Conservation (phyloP, 2,113 vertebrate species). For the Tyrannus savana region DNA sequence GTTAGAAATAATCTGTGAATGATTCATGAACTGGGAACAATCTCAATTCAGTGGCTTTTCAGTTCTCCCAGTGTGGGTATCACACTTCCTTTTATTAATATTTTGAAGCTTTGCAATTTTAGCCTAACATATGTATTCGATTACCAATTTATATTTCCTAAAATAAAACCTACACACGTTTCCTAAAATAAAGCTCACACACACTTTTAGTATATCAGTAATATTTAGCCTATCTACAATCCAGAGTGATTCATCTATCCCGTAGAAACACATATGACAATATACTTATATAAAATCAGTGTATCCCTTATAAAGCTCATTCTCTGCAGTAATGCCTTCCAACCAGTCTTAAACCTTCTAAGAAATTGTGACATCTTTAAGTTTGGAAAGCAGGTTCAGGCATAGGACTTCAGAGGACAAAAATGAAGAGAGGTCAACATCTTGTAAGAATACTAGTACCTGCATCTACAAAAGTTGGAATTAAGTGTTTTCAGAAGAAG, state of each 20-base stretch:
- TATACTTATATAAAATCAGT: not conserved
- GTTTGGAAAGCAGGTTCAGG: not conserved
- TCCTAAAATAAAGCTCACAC: not conserved
- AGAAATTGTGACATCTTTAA: not conserved
- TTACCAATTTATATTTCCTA: not conserved
- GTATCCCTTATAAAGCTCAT: not conserved
- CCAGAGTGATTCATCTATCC: not conserved
- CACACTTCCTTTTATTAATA: not conserved
- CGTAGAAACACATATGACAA: not conserved
- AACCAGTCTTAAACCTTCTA: not conserved
- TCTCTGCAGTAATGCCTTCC: not conserved
- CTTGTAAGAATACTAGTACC: not conserved
- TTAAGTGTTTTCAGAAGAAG: not conserved
- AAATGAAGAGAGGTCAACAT: not conserved
- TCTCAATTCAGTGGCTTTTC: not conserved
- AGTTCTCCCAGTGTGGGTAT: not conserved
- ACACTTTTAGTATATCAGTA: not conserved
- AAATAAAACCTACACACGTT: not conserved
- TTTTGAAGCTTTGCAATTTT: not conserved
- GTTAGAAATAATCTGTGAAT: slow-evolving; percentile 3
- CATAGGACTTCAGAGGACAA: not conserved
- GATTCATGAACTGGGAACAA: not conserved
- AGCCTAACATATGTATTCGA: not conserved
- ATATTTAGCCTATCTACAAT: not conserved
- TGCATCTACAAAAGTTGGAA: not conserved